These are phyloP conservation scores for Spea bombifrons DNA, from an alignment of 2,113 vertebrate genomes.

Conservation along the genomic window DNA sequence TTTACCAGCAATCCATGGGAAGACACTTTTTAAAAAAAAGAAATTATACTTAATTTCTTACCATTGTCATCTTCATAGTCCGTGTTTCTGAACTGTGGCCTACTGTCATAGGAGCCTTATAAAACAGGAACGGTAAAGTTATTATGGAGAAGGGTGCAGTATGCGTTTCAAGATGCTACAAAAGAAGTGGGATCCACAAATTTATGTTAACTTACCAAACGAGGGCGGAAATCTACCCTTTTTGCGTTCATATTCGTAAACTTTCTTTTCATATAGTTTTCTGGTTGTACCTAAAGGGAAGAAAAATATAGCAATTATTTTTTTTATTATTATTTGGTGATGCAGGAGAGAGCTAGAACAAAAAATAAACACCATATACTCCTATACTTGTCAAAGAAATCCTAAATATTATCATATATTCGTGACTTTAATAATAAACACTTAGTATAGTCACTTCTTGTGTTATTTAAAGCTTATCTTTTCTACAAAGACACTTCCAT, in stretches of 20 bases:
- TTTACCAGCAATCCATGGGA: no score
- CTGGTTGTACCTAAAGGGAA: slow-evolving; percentile 8
- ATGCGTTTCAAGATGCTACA: no score
- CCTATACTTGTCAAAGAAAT: not conserved
- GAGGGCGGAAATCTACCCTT: slow-evolving; percentile 7
- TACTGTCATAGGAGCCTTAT: slow-evolving; percentile 7
- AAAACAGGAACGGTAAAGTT: not conserved
- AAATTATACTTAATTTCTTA: not conserved
- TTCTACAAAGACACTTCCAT: slow-evolving; percentile 6
- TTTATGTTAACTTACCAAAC: slow-evolving; percentile 11
- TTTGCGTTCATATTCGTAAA: slow-evolving; percentile 23
- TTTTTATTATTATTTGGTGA: no score
- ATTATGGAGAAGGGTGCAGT: not conserved
- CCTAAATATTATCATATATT: not conserved
- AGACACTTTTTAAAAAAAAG: not conserved
- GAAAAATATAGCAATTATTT: not conserved
- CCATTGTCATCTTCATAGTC: slow-evolving; percentile 1
- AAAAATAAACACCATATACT: no score
- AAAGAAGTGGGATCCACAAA: no score
- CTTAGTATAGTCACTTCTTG: slow-evolving; percentile 21
- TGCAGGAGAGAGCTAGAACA: no score
- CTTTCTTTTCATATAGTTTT: slow-evolving; percentile 34
- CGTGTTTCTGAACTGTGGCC: slow-evolving; percentile 8
- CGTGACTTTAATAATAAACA: not conserved
- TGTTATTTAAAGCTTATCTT: slow-evolving; percentile 1